A percentile compares a stretch with the other conserved stretches of the same genome.
Conservation (phyloP, 2,113 vertebrate species). For the Gasterosteus aculeatus region DNA sequence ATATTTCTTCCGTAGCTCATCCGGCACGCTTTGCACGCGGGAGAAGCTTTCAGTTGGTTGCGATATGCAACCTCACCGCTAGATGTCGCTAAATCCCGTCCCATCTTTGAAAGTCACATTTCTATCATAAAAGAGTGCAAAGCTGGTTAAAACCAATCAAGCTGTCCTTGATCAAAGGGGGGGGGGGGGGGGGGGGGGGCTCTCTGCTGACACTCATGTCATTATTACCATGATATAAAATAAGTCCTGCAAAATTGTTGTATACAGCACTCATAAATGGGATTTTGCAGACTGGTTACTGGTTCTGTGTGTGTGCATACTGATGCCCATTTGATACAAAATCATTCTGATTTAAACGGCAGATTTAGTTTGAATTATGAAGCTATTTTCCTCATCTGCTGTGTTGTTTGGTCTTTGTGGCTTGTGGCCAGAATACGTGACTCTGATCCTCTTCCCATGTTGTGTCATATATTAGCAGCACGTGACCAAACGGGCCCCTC, state of each 20-base stretch:
- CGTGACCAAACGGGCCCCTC: background rate
- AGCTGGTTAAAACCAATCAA: background rate
- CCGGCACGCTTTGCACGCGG: background rate
- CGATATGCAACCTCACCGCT: background rate
- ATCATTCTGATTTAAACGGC: background rate
- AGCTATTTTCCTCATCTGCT: background rate
- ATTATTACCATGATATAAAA: background rate
- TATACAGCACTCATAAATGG: background rate
- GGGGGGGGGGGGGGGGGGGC: background rate
- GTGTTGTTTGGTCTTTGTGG: background rate
- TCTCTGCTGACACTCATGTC: background rate
- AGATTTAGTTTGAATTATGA: background rate
- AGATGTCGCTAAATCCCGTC: background rate
- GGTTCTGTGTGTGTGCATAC: background rate
- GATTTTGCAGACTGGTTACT: background rate
- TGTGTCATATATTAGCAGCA: conserved; percentile 17
- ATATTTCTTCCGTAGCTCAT: background rate
- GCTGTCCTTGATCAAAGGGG: background rate
- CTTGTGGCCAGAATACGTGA: conserved; percentile 13
- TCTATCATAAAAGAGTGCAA: background rate
- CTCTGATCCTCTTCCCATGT: conserved; percentile 27
- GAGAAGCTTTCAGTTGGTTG: background rate
- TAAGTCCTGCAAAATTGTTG: background rate
- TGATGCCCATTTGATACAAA: background rate
- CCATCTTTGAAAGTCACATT: background rate